Percentiles rank a stretch among this genome's conserved stretches.
These are phyloP conservation scores for Formica exsecta DNA, from an alignment of 1,140 invertebrate species.

Conservation along the genomic window DNA sequence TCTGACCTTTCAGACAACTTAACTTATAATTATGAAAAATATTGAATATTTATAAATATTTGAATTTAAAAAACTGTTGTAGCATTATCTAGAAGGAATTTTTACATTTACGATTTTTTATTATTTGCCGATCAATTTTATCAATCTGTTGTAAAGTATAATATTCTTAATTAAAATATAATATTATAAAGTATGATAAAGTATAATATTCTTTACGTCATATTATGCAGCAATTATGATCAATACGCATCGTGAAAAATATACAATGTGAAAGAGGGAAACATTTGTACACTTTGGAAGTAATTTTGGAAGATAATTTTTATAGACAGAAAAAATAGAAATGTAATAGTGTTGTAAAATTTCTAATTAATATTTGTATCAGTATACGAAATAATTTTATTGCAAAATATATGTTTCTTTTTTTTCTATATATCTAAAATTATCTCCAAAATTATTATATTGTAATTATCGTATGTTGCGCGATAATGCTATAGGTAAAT, in stretches of 20 bases:
- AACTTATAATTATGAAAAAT: slow-evolving; percentile 70
- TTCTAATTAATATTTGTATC: neutral
- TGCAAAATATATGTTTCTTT: neutral
- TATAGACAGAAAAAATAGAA: neutral
- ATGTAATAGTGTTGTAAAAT: neutral
- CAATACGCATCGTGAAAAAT: neutral
- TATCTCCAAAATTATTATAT: neutral
- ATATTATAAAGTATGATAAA: no score
- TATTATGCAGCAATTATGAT: neutral
- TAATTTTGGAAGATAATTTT: neutral
- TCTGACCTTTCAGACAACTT: slow-evolving; percentile 44
- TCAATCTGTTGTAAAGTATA: neutral
- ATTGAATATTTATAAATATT: slow-evolving; percentile 40
- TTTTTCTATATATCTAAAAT: neutral
- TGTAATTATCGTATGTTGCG: neutral
- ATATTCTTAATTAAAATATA: no score
- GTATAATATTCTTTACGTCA: neutral
- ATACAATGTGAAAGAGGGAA: neutral
- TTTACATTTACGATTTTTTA: neutral
- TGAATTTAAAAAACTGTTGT: neutral
- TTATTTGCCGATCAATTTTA: neutral
- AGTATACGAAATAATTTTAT: neutral
- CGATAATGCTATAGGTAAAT: no score
- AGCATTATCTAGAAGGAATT: neutral
- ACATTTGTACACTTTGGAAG: neutral